Base-by-base conservation (phyloP, 2,797 vertebrate genomes). In the Aratinga solstitialis region DNA sequence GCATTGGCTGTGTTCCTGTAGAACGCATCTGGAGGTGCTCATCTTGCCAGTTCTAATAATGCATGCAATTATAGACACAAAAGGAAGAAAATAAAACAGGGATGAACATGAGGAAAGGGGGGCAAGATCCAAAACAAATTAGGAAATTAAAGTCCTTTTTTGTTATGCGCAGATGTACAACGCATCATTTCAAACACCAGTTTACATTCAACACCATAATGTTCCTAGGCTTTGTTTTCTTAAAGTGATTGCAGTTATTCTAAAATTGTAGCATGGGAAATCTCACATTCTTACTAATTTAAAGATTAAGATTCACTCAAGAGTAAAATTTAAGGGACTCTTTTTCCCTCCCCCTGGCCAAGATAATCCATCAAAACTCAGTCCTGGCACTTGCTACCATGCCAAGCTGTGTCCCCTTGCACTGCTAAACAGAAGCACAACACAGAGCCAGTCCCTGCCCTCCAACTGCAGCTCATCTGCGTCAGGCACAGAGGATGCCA, bases 1-100 rank as follows among this genome's bases (percentile, higher is more conserved):
- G 95, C 74, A 54, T 27, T 97, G 97, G 96, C 96, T 96, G 74
- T 4, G 7, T 89, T 97, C 96, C 96, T 94, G 84, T 11, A 90
- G 73, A 80, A 50, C 75, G 90, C 89, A 96, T 96, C 96, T 95
- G 93, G 85, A 94, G 93, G 94, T 95, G 71, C 72, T 84, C 87
- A 84, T 90, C 88, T 75, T 95, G 91, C 96, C 88, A 89, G 87
- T 58, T 89, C 81, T 47, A 74, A 89, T 78, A 77, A 85, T 16
- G 24, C 32, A 19, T 15, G 36, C 92, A 89, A 80, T 90, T 76
- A 75, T 4, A 51, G 76, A 68, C 69, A 94, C 85, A 94, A 81
- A 97, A 87, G 87, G 47, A n/a, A 90, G 74, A 94, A 82, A 94
- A 62, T 74, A 95, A 81, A 95, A 38, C 43, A 67, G 22, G 89